These are phyloP conservation scores for Camponotus vicinus DNA, from an alignment of 1,140 invertebrate species.

Conservation along the genomic window DNA sequence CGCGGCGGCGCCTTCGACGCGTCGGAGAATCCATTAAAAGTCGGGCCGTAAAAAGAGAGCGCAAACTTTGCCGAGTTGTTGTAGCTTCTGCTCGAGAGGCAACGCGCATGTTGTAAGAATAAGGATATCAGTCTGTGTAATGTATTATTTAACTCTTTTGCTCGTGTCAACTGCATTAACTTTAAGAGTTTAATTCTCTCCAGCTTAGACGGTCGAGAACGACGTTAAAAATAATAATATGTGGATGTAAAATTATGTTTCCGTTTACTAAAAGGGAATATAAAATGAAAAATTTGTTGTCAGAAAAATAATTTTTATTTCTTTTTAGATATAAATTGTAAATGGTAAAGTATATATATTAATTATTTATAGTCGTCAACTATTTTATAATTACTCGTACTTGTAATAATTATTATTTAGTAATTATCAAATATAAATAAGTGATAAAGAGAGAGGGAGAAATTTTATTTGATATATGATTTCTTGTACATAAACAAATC, in stretches of 20 bases:
- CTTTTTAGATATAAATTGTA: not conserved
- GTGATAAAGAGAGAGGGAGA: too few relatives aligned
- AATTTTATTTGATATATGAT: too few relatives aligned
- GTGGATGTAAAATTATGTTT: not conserved
- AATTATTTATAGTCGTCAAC: not conserved
- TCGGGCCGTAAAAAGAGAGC: not conserved
- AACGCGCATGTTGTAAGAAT: not conserved
- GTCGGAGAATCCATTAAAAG: slow-evolving; percentile 29
- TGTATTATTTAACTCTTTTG: not conserved
- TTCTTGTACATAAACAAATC: too few relatives aligned
- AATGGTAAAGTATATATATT: not conserved
- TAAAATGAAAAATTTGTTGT: not conserved
- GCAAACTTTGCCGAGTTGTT: not conserved
- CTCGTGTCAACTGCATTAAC: not conserved
- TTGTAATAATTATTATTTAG: too few relatives aligned
- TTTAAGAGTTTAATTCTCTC: not conserved
- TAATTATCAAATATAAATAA: too few relatives aligned
- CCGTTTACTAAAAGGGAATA: not conserved
- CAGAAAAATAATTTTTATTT: not conserved
- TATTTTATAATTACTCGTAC: not conserved
- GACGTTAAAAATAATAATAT: not conserved
- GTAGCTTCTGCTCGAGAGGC: not conserved
- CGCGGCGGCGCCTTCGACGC: not conserved
- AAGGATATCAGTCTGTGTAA: not conserved
- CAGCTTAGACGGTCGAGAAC: not conserved